phyloP scores from a whole-genome alignment of 2,797 vertebrate genomes.

The Gallinago solitaria region DNA sequence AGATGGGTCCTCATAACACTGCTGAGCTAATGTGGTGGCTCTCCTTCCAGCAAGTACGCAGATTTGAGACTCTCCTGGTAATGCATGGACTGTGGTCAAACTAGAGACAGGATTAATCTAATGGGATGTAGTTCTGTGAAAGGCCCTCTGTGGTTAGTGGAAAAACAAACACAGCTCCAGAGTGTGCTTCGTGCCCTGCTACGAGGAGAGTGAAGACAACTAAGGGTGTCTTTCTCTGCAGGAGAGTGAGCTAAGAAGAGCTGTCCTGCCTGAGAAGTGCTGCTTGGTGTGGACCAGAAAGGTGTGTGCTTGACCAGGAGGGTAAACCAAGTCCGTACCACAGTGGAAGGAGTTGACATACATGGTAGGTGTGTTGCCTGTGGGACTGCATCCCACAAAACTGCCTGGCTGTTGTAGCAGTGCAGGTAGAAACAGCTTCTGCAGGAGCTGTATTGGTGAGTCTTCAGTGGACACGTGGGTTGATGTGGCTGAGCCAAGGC shows the following conservation, averaged over 20 bases:
- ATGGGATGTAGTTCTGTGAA: background rate
- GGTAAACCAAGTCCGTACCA: background rate
- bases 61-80: background rate
- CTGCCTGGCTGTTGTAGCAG: background rate
- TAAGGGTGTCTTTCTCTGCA: background rate
- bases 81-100: background rate
- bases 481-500: background rate
- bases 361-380: background rate
- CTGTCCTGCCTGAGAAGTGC: accelerated
- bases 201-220: background rate
- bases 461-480: accelerated
- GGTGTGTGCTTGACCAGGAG: background rate
- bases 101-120: background rate
- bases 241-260: background rate
- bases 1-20: background rate
- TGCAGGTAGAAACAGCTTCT: background rate
- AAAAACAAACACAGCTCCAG: background rate
- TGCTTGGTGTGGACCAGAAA: background rate
- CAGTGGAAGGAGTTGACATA: background rate
- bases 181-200: background rate
- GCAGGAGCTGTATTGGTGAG: background rate
- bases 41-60: background rate
- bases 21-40: accelerated
- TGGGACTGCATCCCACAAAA: background rate
- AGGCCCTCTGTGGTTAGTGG: background rate